These are phyloP conservation scores for Sinhomidia bicolor DNA, from an alignment of 2,888 invertebrate species.

Conservation along the genomic window DNA sequence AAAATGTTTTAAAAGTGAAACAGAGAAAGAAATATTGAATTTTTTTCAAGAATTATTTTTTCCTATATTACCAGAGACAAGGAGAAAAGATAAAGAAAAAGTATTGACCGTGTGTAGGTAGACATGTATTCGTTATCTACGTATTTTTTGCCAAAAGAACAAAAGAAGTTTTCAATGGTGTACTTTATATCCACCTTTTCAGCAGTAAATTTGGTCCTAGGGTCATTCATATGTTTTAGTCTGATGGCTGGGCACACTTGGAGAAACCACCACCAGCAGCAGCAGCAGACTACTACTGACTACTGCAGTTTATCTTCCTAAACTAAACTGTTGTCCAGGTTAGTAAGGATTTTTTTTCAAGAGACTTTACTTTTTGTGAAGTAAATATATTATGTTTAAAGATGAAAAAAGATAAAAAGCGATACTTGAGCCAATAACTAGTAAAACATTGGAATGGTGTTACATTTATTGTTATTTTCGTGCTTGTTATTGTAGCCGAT, in stretches of 20 bases:
- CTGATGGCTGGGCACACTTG: too few species aligned
- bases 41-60: conserved; percentile 30
- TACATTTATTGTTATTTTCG: conserved; percentile 63
- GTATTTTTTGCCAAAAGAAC: not conserved
- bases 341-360: too few species aligned
- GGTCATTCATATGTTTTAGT: conserved; percentile 38
- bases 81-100: conserved; percentile 9
- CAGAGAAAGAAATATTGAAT: not conserved
- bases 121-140: not conserved
- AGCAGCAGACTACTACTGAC: too few species aligned
- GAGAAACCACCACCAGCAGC: too few species aligned
- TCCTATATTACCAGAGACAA: conserved; percentile 29
- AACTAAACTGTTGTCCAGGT: too few species aligned
- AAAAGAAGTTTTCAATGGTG: not conserved
- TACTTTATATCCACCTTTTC: conserved; percentile 10
- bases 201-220: not conserved
- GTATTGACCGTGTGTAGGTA: not conserved
- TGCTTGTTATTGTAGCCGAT: conserved; percentile 36
- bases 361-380: not conserved
- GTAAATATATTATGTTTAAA: not conserved
- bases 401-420: conserved; percentile 10
- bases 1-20: not conserved
- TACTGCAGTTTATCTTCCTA: too few species aligned
- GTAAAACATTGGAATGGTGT: conserved; percentile 68
- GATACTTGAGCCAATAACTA: conserved; percentile 39